Evolutionary conservation across 2,888 invertebrate species (phyloP), one percentile per base, ranked within the genome.

Genomic region (Cordilura impudica): DNA sequence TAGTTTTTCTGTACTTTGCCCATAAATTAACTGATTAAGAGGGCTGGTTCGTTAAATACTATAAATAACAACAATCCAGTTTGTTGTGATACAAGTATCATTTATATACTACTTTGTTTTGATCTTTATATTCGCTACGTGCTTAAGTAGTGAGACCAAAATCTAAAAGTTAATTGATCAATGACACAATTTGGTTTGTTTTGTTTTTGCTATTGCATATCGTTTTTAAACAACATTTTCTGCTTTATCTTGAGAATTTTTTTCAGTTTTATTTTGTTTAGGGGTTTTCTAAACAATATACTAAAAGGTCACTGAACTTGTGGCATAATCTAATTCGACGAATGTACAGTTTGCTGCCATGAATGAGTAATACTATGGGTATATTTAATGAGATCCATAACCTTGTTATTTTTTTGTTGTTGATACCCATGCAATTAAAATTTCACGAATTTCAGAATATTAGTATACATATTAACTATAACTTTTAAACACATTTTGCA

Each of bases 61-160:
- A n/a, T n/a, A n/a, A n/a, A n/a, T 7, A 31, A 31, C 5, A 10
- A 31, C 31, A 31, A 31, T 31, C 31, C 10, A 7, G 4, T 31
- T 31, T 31, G 31, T 6, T 35, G 10, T 35, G 35, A 12, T 12
- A 12, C 12, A 65, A 65, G 14, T n/a, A 8, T 35, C 26, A 49
- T 16, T 69, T 19, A 1, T n/a, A 12, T 10, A 47, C 5, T 61
- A 67, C 66, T 78, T 74, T 78, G 70, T 78, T 78, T 70, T 78
- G 79, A 53, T 79, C 54, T 61, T 56, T 8, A 45, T 39, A 43
- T 79, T 79, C 71, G 35, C 65, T 35, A 51, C 31, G 4, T 58
- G 45, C 21, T 39, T 5, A 8, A 35, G 21, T 53, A 39, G 39
- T 12, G 39, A 26, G 43, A 53, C 66, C 66, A 39, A 53, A 65